Percentiles rank a stretch among this genome's conserved stretches.
Evolutionary conservation across 2,888 invertebrate genomes (phyloP).

Genomic region (Galeruca laticollis): DNA sequence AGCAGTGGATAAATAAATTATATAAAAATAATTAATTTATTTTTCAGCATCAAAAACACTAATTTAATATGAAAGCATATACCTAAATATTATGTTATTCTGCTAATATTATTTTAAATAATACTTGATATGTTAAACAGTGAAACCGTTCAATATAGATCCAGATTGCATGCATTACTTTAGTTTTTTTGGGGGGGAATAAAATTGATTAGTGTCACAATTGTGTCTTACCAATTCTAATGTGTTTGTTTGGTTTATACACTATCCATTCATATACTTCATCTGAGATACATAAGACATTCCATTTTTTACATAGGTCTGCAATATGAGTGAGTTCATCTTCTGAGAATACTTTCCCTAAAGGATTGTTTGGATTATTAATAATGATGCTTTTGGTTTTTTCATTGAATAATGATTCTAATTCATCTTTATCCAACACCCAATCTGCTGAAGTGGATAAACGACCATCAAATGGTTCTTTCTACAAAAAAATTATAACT

Average conservation of each 20-base stretch:
- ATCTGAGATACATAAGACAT: conserved; percentile 92
- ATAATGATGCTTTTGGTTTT: conserved; percentile 95
- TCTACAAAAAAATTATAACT: conserved; percentile 41
- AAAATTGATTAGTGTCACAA: too few species aligned
- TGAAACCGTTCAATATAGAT: too few species aligned
- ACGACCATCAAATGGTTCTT: conserved; percentile 57
- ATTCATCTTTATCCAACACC: conserved; percentile 85
- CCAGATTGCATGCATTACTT: too few species aligned
- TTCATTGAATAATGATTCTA: conserved; percentile 82
- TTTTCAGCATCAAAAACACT: too few species aligned
- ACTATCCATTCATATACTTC: conserved; percentile 99
- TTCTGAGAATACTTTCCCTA: conserved; percentile 88
- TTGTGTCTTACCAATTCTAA: conserved; percentile 82
- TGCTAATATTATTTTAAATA: too few species aligned
- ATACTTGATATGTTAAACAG: too few species aligned
- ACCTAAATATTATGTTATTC: too few species aligned
- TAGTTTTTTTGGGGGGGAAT: too few species aligned
- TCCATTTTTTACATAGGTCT: conserved; percentile 89
- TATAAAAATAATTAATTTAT: too few species aligned
- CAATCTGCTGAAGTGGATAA: conserved; percentile 84
- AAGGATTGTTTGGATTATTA: conserved; percentile 98
- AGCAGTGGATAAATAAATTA: too few species aligned
- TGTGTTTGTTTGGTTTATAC: conserved; percentile 84
- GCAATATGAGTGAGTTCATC: conserved; percentile 84
- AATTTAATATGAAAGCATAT: too few species aligned